Conservation (phyloP, 2,888 invertebrate genomes). For the Parascotia fuliginaria region DNA sequence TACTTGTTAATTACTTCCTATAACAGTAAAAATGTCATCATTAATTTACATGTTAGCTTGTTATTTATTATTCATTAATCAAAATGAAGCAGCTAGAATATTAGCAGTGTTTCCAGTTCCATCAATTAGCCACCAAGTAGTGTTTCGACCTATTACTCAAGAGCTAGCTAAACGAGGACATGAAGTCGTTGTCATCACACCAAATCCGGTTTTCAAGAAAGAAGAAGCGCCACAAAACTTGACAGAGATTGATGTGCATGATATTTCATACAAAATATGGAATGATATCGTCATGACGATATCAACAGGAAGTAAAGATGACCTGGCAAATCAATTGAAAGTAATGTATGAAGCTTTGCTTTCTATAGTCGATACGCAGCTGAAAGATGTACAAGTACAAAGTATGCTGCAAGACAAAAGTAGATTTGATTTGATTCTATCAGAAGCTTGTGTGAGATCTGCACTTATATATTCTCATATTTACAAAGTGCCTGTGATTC, state of each 20-base stretch:
- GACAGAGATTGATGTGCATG: too few species aligned
- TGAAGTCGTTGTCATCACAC: background rate
- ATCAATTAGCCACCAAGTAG: too few species aligned
- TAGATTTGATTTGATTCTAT: slow-evolving; percentile 45
- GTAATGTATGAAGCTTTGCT: too few species aligned
- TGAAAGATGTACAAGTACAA: slow-evolving; percentile 6
- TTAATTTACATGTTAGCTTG: slow-evolving; percentile 15
- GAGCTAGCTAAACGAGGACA: too few species aligned
- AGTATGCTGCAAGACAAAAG: slow-evolving; percentile 8
- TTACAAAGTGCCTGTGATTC: slow-evolving; percentile 55
- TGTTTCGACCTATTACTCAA: too few species aligned
- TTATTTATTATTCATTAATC: slow-evolving; percentile 41
- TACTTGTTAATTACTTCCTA: too few species aligned
- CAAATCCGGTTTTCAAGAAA: background rate
- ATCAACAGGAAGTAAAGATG: background rate
- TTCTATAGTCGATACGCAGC: background rate
- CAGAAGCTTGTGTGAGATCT: too few species aligned
- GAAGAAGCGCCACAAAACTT: background rate
- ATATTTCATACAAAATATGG: background rate
- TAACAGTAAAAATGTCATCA: too few species aligned
- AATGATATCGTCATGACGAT: background rate
- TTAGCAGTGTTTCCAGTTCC: background rate
- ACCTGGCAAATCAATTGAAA: too few species aligned
- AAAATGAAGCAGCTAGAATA: background rate
- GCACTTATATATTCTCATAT: slow-evolving; percentile 45